Conservation (phyloP, 2,797 vertebrate species). For the Pelobates cultripes region DNA sequence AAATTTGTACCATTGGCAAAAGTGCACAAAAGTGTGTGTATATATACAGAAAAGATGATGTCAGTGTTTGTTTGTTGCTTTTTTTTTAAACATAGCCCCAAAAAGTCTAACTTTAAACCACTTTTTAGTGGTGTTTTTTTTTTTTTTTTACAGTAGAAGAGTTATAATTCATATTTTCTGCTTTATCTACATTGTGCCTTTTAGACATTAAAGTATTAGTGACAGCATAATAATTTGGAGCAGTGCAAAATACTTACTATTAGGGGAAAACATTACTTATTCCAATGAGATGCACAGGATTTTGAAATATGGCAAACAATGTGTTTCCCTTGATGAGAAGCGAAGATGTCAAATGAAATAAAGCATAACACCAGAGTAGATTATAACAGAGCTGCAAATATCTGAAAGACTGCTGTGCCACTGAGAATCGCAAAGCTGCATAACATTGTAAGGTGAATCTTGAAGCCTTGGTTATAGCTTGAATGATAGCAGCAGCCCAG, state of each 20-base stretch:
- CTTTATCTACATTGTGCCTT: too few species aligned
- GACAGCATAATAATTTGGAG: conserved; percentile 1
- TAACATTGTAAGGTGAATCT: conserved; percentile 19
- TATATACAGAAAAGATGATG: too few species aligned
- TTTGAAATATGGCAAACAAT: conserved; percentile 6
- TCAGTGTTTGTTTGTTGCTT: too few species aligned
- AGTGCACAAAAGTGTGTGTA: too few species aligned
- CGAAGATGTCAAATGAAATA: conserved; percentile 35
- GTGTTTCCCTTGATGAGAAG: conserved; percentile 24
- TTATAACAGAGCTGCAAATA: conserved; percentile 25
- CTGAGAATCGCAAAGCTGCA: conserved; percentile 22
- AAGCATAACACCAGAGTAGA: conserved; percentile 24
- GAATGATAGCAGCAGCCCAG: conserved; percentile 35
- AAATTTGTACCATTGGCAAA: too few species aligned
- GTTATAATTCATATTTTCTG: too few species aligned
- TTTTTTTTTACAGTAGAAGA: too few species aligned
- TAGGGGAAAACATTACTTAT: neutral
- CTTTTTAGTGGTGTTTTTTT: too few species aligned
- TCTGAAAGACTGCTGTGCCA: conserved; percentile 31
- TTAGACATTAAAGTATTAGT: too few species aligned
- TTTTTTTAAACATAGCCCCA: too few species aligned
- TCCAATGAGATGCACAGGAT: conserved; percentile 2
- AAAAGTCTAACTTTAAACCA: too few species aligned
- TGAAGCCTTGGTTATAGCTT: conserved; percentile 27
- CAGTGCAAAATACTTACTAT: neutral